These are phyloP conservation scores for Upupa epops DNA, from an alignment of 2,113 vertebrate species.

Conservation along the genomic window DNA sequence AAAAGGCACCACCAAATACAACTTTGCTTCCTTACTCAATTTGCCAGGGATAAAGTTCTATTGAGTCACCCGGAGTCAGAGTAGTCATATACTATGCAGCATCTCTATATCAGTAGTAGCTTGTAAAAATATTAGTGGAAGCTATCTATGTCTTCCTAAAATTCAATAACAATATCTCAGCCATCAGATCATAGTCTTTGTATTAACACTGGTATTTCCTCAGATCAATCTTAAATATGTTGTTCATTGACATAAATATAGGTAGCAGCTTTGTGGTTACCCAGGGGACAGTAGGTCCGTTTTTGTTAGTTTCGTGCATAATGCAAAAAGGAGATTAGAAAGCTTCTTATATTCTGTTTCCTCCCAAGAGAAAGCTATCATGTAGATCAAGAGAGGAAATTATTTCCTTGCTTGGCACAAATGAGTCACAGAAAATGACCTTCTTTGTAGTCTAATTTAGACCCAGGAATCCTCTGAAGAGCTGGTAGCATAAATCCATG, in stretches of 20 bases:
- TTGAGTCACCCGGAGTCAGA: not conserved
- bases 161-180: not conserved
- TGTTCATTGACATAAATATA: slow-evolving; percentile 21
- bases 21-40: not conserved
- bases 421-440: slow-evolving; percentile 73
- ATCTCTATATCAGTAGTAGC: not conserved
- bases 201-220: not conserved
- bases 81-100: not conserved
- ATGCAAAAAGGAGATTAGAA: slow-evolving; percentile 54
- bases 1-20: not conserved
- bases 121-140: not conserved
- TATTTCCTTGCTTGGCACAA: slow-evolving; percentile 64
- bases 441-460: slow-evolving; percentile 68
- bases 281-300: not conserved
- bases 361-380: slow-evolving; percentile 61
- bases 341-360: slow-evolving; percentile 57
- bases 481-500: slow-evolving; percentile 32
- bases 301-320: slow-evolving; percentile 54
- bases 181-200: not conserved
- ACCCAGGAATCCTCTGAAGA: slow-evolving; percentile 58
- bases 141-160: not conserved
- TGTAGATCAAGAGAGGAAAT: slow-evolving; percentile 69
- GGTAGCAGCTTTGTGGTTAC: slow-evolving; percentile 18
- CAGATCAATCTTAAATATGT: slow-evolving; percentile 4
- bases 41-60: not conserved